Base-by-base conservation (phyloP, 2,888 invertebrate species). In the Coenonympha glycerion region DNA sequence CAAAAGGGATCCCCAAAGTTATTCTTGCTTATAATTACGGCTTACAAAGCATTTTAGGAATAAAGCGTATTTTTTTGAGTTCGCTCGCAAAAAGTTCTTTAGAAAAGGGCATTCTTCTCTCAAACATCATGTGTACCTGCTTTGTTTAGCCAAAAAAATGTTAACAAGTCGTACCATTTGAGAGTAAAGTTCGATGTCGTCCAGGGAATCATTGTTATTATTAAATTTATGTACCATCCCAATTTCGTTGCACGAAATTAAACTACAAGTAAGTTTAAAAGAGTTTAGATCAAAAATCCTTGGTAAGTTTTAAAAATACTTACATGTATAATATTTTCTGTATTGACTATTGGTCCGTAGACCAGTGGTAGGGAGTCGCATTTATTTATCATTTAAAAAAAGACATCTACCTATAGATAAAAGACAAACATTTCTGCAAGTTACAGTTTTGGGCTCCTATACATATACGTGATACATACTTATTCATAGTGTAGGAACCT, bases 11-110 rank as follows among this genome's bases (percentile, higher is more conserved):
- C 79, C 81, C 79, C 78, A 74, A 82, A 81, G 75, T 80, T 81
- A 85, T 85, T 85, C 78, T 79, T 79, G 76, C 76, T 83, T 80
- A 82, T 82, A 82, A 84, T 83, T 83, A 81, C 71, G 71, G 65
- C 63, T 70, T 71, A 77, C 81, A 80, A 81, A 80, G 81, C 76
- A 68, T 76, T 80, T 78, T 67, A 74, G 69, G 69, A 66, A 71
- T 69, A 79, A 73, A 73, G 72, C 68, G 63, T 65, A 56, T 58
- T 58, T 78, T 78, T 86, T 81, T 82, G 70, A 54, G 60, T 57
- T 50, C 52, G 51, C 41, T 36, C 57, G 65, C 72, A 79, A 79
- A 84, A 86, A 82, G 74, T 79, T 74, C 73, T 70, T 67, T 63
- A 67, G 68, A 74, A 76, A 76, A 66, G 69, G 68, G 70, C 69